Percentiles rank a stretch among this genome's conserved stretches.
Evolutionary conservation across 2,113 vertebrate genomes (phyloP).

Genomic region (Pteronura brasiliensis): DNA sequence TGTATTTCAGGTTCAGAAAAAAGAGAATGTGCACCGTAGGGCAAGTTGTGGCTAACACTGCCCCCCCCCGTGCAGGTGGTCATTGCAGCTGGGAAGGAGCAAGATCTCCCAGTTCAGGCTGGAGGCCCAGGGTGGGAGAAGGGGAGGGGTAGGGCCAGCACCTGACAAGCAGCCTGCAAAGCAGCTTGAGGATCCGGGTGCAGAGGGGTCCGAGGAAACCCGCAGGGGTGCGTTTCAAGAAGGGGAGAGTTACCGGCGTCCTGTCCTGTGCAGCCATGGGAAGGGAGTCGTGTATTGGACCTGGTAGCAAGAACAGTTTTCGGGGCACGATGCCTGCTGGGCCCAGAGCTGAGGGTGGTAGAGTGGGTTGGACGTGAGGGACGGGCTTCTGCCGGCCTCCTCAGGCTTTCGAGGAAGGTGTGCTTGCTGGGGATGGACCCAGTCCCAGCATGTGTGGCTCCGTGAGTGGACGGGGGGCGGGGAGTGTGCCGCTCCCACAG

Average conservation of each 20-base stretch:
- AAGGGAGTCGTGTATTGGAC: neutral
- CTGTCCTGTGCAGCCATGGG: fast-evolving
- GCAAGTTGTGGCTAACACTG: neutral
- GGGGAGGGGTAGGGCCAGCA: neutral
- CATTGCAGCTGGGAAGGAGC: neutral
- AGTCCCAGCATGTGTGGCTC: neutral
- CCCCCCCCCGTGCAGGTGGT: neutral
- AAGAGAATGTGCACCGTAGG: neutral
- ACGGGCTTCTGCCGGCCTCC: neutral
- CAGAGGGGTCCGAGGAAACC: neutral
- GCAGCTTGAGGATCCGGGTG: neutral
- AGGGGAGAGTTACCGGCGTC: neutral
- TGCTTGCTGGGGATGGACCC: neutral
- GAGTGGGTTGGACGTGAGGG: neutral
- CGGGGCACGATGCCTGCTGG: neutral
- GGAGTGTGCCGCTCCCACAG: neutral
- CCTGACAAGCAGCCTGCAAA: neutral
- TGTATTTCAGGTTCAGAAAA: neutral
- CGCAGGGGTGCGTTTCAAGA: neutral
- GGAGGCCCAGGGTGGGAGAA: neutral
- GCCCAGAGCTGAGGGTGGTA: neutral
- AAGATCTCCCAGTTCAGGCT: neutral
- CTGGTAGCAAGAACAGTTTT: neutral
- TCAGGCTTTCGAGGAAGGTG: neutral
- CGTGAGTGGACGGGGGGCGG: neutral